These are phyloP conservation scores for Chrysopilus asiliformis DNA, from an alignment of 2,888 invertebrate genomes.

Conservation along the genomic window DNA sequence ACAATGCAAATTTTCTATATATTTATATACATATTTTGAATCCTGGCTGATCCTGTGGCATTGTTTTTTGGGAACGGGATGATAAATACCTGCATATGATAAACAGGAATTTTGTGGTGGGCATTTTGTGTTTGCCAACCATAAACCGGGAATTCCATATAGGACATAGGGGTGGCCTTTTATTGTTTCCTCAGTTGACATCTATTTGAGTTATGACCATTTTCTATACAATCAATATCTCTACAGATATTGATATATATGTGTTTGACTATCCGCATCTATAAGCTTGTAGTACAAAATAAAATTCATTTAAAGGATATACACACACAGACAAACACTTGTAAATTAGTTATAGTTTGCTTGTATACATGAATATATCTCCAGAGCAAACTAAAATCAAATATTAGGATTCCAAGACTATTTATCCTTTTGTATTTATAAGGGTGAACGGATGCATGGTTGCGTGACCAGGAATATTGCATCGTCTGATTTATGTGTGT, in stretches of 20 bases:
- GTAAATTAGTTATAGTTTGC: no score
- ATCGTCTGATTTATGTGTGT: background rate
- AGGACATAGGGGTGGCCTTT: conserved; percentile 12
- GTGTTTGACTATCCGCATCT: no score
- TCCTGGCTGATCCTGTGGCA: background rate
- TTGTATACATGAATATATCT: background rate
- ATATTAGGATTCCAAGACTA: background rate
- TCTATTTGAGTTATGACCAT: conserved; percentile 14
- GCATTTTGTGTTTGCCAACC: conserved; percentile 10
- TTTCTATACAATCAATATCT: no score
- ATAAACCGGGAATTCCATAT: conserved; percentile 5
- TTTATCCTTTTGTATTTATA: background rate
- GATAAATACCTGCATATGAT: conserved; percentile 16
- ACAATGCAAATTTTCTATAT: conserved; percentile 13
- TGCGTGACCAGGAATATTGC: background rate
- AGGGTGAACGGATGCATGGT: background rate
- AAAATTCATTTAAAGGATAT: no score
- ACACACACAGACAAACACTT: no score
- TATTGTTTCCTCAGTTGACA: conserved; percentile 14
- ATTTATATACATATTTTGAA: background rate
- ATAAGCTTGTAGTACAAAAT: no score
- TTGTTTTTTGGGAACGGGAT: conserved; percentile 2
- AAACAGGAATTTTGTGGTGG: conserved; percentile 13
- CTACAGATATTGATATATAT: no score
- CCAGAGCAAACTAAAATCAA: background rate